These are phyloP conservation scores for Megalops atlanticus DNA, from an alignment of 2,113 vertebrate genomes.

Conservation along the genomic window DNA sequence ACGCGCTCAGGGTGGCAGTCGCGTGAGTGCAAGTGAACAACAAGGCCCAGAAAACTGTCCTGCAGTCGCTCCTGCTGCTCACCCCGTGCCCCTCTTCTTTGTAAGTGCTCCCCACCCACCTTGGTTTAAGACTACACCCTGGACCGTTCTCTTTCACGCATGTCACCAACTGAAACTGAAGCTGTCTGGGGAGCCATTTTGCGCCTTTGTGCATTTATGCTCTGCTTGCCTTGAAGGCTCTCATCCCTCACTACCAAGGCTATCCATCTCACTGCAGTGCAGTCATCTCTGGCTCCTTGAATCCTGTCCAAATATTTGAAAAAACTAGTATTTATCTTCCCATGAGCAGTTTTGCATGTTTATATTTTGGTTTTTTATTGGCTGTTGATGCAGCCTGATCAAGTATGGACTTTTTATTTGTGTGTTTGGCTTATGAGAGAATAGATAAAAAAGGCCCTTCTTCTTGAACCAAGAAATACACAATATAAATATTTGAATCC, in stretches of 20 bases:
- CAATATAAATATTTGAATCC: neutral
- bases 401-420: neutral
- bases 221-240: neutral
- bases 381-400: neutral
- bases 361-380: conserved; percentile 6
- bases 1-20: conserved; percentile 26
- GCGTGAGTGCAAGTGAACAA: no score
- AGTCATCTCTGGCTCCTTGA: neutral
- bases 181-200: neutral
- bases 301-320: neutral
- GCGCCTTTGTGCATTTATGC: neutral
- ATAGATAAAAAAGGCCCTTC: neutral
- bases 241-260: neutral
- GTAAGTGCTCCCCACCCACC: no score
- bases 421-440: neutral
- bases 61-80: neutral
- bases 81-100: no score
- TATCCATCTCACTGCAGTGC: neutral
- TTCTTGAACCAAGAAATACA: neutral
- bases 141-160: neutral
- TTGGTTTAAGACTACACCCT: neutral
- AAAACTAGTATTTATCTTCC: neutral
- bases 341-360: neutral
- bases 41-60: conserved; percentile 32
- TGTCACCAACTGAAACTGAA: neutral